Evolutionary conservation across 2,113 vertebrate species (phyloP).

Genomic region (Campylomormyrus numenius): DNA sequence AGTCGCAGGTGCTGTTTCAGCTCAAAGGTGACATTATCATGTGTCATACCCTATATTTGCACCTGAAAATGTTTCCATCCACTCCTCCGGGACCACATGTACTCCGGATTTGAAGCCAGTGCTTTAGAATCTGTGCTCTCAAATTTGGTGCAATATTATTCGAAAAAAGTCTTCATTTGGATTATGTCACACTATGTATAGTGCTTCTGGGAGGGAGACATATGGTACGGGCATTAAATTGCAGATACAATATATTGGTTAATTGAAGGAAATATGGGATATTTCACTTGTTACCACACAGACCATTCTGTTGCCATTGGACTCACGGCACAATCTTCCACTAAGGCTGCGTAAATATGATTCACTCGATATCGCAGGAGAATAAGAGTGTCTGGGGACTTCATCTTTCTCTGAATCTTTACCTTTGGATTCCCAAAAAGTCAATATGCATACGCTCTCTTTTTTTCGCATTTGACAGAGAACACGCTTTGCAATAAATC

Average conservation of each 20-base stretch:
- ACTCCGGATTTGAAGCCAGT: background rate
- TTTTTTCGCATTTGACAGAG: background rate
- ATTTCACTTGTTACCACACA: no score
- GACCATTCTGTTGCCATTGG: background rate
- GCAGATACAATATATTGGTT: background rate
- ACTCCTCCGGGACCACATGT: background rate
- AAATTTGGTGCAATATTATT: background rate
- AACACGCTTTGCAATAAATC: conserved; percentile 1
- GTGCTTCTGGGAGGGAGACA: background rate
- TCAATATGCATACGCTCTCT: background rate
- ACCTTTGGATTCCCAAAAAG: background rate
- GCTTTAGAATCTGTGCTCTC: background rate
- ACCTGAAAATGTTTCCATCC: background rate
- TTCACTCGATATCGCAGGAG: background rate
- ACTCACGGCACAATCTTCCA: background rate
- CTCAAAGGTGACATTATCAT: background rate
- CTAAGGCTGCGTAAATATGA: background rate
- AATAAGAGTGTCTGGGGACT: background rate
- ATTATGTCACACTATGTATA: background rate
- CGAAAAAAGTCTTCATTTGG: background rate
- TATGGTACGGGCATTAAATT: background rate
- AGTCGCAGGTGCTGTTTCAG: background rate
- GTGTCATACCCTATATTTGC: background rate
- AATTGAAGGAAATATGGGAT: background rate
- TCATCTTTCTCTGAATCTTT: background rate